These are phyloP conservation scores for Todiramphus saurophagus DNA, from an alignment of 2,113 vertebrate genomes.

Conservation along the genomic window DNA sequence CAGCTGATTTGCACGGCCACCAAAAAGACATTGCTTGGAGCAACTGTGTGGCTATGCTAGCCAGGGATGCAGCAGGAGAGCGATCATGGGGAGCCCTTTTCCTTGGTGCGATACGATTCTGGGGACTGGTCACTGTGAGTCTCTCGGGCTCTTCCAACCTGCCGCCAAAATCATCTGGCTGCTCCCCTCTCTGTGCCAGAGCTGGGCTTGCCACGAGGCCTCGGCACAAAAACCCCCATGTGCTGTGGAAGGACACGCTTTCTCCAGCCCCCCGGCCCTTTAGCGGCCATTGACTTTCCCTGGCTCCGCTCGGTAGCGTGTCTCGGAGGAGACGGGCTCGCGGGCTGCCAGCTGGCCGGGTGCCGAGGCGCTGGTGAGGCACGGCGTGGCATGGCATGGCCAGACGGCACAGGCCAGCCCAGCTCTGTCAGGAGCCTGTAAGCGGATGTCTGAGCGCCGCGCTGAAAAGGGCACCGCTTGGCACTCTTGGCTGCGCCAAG, in stretches of 20 bases:
- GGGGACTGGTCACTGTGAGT: fast-evolving
- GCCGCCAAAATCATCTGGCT: not conserved
- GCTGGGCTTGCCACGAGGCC: not conserved
- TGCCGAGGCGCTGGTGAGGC: not conserved
- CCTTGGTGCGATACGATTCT: not conserved
- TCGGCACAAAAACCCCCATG: not conserved
- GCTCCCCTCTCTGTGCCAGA: not conserved
- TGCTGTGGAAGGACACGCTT: fast-evolving
- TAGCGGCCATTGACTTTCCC: fast-evolving
- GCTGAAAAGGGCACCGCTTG: not conserved
- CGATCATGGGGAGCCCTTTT: not conserved
- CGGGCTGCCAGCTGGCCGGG: not conserved
- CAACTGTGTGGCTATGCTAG: not conserved
- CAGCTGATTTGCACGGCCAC: not conserved
- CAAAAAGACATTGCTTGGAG: not conserved
- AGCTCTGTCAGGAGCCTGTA: not conserved
- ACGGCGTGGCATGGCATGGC: not conserved
- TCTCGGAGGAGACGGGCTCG: not conserved
- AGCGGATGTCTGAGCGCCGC: not conserved
- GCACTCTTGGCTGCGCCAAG: not conserved
- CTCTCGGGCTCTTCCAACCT: fast-evolving
- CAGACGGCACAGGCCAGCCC: not conserved
- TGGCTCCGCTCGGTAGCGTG: fast-evolving
- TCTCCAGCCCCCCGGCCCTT: not conserved
- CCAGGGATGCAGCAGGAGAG: not conserved